Evolutionary conservation across 2,113 vertebrate species (phyloP), one percentile per base, ranked within the genome.

Genomic region (Nyctibius bracteatus): DNA sequence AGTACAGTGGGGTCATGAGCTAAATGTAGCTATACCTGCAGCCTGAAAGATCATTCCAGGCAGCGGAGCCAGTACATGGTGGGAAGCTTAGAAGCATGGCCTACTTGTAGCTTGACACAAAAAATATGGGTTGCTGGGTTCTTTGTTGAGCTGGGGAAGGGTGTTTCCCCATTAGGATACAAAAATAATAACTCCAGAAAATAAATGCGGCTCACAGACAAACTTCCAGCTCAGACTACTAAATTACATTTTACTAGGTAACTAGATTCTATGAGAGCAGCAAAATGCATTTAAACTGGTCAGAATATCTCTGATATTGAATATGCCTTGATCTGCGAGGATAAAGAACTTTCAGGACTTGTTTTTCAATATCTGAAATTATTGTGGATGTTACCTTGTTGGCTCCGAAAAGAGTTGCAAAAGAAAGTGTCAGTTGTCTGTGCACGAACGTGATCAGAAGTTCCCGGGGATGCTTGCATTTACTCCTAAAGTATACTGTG

Each of bases 21-120:
- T 84, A 88, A 93, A 93, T 82, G 88, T 46, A 86, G 88, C 95
- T 78, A 19, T 81, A 88, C 88, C 82, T 93, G 84, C 44, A 92
- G 46, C 66, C 78, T 65, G 31, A 89, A 84, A 79, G 54, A 85
- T 67, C 88, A 24, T 83, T 67, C 31, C 59, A 79, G 82, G 77
- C 72, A 77, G 25, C 1, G 3, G 58, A 85, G 62, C 49, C 79
- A 63, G 70, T 10, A 43, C 2, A 1, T 75, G 75, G 70, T 75
- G 49, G 80, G 83, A 94, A 84, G 77, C 58, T 74, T 52, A 86
- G 57, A 91, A 81, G 44, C 5, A 9, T 90, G 68, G 81, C 86
- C 91, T 94, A 35, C 86, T 87, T 95, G 68, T 27, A 91, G 55
- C n/a, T 39, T 84, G 68, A 81, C 68, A 74, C 21, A 84, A 86